A percentile compares a stretch with the other conserved stretches of the same genome.
phyloP scores from a whole-genome alignment of 2,797 vertebrate species.

The Enteromius unitaeniatus region DNA sequence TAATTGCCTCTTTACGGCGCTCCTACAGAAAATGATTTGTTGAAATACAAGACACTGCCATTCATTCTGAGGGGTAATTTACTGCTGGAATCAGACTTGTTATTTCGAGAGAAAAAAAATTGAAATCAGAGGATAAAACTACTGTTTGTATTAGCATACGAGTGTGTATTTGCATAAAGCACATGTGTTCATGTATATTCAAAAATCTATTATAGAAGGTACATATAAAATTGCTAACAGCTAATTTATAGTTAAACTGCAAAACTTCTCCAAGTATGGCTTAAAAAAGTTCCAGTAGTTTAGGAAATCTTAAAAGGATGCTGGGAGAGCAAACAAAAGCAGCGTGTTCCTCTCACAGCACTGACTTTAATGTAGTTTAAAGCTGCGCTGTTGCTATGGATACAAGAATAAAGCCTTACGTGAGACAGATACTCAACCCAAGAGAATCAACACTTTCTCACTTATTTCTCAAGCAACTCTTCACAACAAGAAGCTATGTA shows the following conservation, averaged over 20 bases:
- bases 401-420: slow-evolving; percentile 55
- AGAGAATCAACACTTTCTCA: slow-evolving; percentile 53
- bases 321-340: slow-evolving; percentile 48
- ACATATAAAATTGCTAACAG: slow-evolving; percentile 23
- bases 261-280: slow-evolving; percentile 15
- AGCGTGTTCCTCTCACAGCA: slow-evolving; percentile 9
- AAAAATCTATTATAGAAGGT: slow-evolving; percentile 4
- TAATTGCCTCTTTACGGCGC: slow-evolving; percentile 45
- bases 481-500: slow-evolving; percentile 32
- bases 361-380: slow-evolving; percentile 51
- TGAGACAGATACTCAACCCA: slow-evolving; percentile 52
- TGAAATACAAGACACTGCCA: slow-evolving; percentile 50
- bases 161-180: not conserved
- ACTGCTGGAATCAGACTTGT: slow-evolving; percentile 37
- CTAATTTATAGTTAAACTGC: slow-evolving; percentile 34
- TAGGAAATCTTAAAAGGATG: slow-evolving; percentile 29
- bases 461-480: slow-evolving; percentile 48
- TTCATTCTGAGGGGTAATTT: slow-evolving; percentile 44
- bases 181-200: not conserved
- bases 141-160: slow-evolving; percentile 4
- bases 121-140: not conserved
- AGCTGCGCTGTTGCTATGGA: slow-evolving; percentile 60
- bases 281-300: slow-evolving; percentile 42
- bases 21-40: slow-evolving; percentile 41
- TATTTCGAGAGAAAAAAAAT: slow-evolving; percentile 46